Evolutionary conservation across 2,888 invertebrate genomes (phyloP).

Genomic region (Odontothrips loti): DNA sequence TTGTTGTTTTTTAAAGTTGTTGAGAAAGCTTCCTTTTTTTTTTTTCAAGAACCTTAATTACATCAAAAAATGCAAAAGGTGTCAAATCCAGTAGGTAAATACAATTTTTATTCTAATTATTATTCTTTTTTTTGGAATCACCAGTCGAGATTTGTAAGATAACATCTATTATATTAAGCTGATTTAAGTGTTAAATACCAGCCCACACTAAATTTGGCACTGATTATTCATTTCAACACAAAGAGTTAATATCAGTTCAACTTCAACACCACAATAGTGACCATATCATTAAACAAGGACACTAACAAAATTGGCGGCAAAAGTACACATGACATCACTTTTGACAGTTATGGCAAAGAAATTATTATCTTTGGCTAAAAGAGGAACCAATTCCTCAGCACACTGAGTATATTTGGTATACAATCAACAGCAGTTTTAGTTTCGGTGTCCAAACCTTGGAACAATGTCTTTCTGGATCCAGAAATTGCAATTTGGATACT

Average conservation of each 20-base stretch:
- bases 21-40: neutral
- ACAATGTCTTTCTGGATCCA: slow-evolving; percentile 72
- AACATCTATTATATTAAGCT: neutral
- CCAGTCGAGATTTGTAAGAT: no score
- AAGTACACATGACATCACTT: neutral
- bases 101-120: no score
- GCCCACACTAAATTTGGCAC: neutral
- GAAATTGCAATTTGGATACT: slow-evolving; percentile 69
- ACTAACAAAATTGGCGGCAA: neutral
- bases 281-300: neutral
- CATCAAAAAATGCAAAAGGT: neutral
- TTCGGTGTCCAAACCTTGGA: slow-evolving; percentile 68
- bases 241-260: neutral
- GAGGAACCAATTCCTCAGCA: neutral
- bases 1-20: no score
- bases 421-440: slow-evolving; percentile 51
- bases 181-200: neutral
- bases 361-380: neutral
- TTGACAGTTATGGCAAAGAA: neutral
- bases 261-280: neutral
- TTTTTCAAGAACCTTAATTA: neutral
- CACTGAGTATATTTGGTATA: neutral
- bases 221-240: neutral
- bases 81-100: no score
- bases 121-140: no score